These are phyloP conservation scores for Pseudopleuronectes americanus DNA, from an alignment of 2,797 vertebrate species.

Conservation along the genomic window DNA sequence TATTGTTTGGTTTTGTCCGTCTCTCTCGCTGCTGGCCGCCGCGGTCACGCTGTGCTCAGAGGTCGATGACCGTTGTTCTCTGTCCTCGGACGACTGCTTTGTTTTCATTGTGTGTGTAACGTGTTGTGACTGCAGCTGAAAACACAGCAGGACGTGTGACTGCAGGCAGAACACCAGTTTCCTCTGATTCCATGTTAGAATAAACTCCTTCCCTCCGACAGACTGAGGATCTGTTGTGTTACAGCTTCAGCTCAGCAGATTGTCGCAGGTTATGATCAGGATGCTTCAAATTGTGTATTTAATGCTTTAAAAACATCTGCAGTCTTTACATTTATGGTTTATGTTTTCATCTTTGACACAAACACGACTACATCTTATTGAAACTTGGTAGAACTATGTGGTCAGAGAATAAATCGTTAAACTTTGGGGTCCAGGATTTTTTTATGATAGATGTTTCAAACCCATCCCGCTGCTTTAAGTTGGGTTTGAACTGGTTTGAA, in stretches of 20 bases:
- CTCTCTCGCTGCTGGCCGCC: neutral
- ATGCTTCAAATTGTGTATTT: neutral
- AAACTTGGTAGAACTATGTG: no score
- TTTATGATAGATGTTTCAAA: no score
- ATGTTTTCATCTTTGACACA: no score
- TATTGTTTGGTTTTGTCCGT: neutral
- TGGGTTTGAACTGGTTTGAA: no score
- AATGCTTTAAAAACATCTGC: neutral
- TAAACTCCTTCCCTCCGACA: neutral
- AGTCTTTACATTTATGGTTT: neutral
- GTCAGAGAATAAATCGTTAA: neutral
- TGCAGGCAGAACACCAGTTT: slow-evolving; percentile 23
- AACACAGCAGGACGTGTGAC: slow-evolving; percentile 30
- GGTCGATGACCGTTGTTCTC: slow-evolving; percentile 24
- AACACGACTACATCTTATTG: neutral
- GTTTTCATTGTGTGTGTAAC: slow-evolving; percentile 23
- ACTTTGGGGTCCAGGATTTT: no score
- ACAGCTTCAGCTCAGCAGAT: neutral
- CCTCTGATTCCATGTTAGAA: neutral
- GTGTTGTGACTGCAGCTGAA: slow-evolving; percentile 31
- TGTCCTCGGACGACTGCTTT: slow-evolving; percentile 33
- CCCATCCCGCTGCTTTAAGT: no score
- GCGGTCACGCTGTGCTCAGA: slow-evolving; percentile 26
- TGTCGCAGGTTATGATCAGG: neutral
- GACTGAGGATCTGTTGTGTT: neutral